Evolutionary conservation across 1,140 invertebrate genomes (phyloP), one percentile per base, ranked within the genome.

Genomic region (Schlechtendalia chinensis): DNA sequence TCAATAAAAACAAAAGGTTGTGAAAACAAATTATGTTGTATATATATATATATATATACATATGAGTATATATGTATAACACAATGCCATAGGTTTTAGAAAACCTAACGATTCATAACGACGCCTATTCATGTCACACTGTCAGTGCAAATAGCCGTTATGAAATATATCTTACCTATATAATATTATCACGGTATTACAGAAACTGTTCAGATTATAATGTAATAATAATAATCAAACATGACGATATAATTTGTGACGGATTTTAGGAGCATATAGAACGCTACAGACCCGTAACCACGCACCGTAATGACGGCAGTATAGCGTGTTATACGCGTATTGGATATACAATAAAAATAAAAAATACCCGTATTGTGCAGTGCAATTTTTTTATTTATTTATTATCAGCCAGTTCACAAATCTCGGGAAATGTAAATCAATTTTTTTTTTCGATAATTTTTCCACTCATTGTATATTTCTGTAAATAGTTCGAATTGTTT

Each of bases 241-340:
- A 77, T 77, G 74, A 77, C 74, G 74, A 77, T 77, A 77, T 77
- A 77, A 77, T 77, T 77, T 77, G 74, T 59, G 74, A 77, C 74
- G 74, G 74, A 59, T 59, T 77, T 75, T 39, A 59, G 53, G 45
- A 19, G 39, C 65, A 69, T 69, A 50, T 11, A 69, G 67, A 50
- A 69, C 67, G 14, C 10, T n/a, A 8, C n/a, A 17, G n/a, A 11
- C 32, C 11, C 22, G n/a, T 69, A n/a, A 39, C 22, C 22, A 10
- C 45, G 24, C 22, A 8, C n/a, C 16, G n/a, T n/a, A n/a, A 67
- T 17, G 58, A 59, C 58, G 22, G 27, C 27, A 24, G 16, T 8
- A 1, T 22, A 16, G 24, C 11, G 6, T 12, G 59, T 61, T 16
- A 24, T 29, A 16, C 16, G 59, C 6, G 5, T 61, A 24, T 24